phyloP scores from a whole-genome alignment of 2,113 vertebrate genomes.

The Climacteris rufus region DNA sequence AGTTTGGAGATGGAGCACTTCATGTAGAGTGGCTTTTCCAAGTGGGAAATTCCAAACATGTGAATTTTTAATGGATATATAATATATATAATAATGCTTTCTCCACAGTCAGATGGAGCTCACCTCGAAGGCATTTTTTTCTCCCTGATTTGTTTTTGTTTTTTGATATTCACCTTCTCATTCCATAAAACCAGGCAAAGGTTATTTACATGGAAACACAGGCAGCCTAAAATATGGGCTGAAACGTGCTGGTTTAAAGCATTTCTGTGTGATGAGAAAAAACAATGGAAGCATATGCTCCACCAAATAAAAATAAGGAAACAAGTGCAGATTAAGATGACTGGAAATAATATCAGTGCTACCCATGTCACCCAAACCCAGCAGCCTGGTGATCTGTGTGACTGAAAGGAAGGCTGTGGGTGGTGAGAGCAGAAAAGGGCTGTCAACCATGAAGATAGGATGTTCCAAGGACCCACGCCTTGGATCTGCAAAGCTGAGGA shows the following conservation, averaged over 20 bases:
- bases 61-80: fast-evolving
- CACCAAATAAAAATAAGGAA: neutral
- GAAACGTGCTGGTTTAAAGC: neutral
- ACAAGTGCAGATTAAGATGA: neutral
- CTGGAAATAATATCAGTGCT: neutral
- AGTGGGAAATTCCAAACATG: neutral
- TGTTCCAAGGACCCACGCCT: neutral
- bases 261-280: neutral
- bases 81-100: neutral
- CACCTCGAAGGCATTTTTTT: neutral
- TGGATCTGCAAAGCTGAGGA: neutral
- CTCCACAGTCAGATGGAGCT: neutral
- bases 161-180: neutral
- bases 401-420: slow-evolving; percentile 11
- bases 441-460: neutral
- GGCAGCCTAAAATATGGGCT: neutral
- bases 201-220: neutral
- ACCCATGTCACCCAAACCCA: neutral
- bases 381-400: neutral
- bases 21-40: neutral
- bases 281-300: neutral
- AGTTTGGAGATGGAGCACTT: neutral
- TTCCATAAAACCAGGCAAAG: neutral
- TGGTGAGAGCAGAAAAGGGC: neutral
- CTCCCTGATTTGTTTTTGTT: neutral